These are phyloP conservation scores for Tretioscincus oriximinensis DNA, from an alignment of 2,113 vertebrate genomes.

Conservation along the genomic window DNA sequence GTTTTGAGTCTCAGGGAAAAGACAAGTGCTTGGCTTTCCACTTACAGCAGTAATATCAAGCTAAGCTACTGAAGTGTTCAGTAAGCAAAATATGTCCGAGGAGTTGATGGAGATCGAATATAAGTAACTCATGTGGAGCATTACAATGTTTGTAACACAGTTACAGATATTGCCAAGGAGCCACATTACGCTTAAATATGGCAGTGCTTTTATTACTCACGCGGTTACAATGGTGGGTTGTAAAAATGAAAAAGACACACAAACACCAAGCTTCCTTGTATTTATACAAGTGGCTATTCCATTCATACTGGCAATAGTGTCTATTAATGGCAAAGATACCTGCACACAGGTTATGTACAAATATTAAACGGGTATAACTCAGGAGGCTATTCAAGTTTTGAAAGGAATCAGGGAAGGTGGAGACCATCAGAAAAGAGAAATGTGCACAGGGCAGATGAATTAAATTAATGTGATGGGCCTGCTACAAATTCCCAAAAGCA, in stretches of 20 bases:
- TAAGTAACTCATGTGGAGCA: conserved; percentile 12
- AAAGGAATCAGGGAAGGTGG: conserved; percentile 14
- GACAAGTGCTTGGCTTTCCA: neutral
- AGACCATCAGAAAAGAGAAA: conserved; percentile 6
- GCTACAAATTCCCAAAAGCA: neutral
- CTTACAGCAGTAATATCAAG: conserved; percentile 34
- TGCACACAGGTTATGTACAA: conserved; percentile 33
- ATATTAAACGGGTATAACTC: conserved; percentile 29
- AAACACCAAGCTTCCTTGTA: neutral
- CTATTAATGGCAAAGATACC: conserved; percentile 37
- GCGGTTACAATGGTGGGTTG: neutral
- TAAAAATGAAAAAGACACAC: neutral
- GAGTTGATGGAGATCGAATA: conserved; percentile 22
- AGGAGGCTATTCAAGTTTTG: conserved; percentile 19
- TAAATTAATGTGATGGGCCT: conserved; percentile 16
- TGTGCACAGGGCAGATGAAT: neutral
- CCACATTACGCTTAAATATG: conserved; percentile 17
- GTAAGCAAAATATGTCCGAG: conserved; percentile 19
- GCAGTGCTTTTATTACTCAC: conserved; percentile 19
- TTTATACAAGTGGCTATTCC: conserved; percentile 20
- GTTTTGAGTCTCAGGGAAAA: conserved; percentile 31
- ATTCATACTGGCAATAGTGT: neutral
- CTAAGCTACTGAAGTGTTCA: conserved; percentile 38
- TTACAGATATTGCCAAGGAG: conserved; percentile 7
- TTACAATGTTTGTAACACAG: neutral